Evolutionary conservation across 2,888 invertebrate genomes (phyloP), one percentile per base, ranked within the genome.

Genomic region (Petrolisthes manimaculis): DNA sequence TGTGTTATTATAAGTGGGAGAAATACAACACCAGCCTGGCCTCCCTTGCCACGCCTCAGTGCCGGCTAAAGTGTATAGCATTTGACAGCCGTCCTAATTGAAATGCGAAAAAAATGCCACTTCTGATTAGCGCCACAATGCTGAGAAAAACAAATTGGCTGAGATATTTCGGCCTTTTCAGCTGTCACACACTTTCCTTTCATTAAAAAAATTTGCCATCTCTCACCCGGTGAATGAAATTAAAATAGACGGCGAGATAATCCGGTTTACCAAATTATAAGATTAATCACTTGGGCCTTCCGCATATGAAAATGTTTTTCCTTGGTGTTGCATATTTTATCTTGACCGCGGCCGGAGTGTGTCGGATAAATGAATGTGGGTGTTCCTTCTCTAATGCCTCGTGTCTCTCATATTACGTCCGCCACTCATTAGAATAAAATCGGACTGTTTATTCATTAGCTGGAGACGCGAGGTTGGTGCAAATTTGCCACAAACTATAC

Each of bases 211-310:
- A 71, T n/a, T 71, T n/a, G 18, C 71, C 5, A 71, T 71, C n/a
- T 71, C n/a, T 71, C 71, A n/a, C 71, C 24, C 67, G 3, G 67
- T 21, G 67, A 18, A 61, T 61, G 67, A 61, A 81, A 81, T 81
- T 81, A 81, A 81, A 81, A 81, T 81, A 67, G 81, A 61, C 61
- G 24, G 61, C 53, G 56, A n/a, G 14, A 18, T 81, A 81, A 81
- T 61, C 81, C 67, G 37, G 61, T 24, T 54, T 18, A 81, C n/a
- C 81, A 67, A 81, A 81, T 81, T 81, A 81, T 81, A 81, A 81
- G 81, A 81, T 81, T 81, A 81, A 81, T 81, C 81, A 81, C 81
- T 81, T 81, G 81, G 24, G 67, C 81, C 67, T 24, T 24, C 81
- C 56, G 21, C 54, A 79, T 79, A 79, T 74, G n/a, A 79, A 55